Percentiles rank a stretch among this genome's conserved stretches.
These are phyloP conservation scores for Ricordea florida DNA, from an alignment of 92 coral and sea anemone genomes.

Conservation along the genomic window DNA sequence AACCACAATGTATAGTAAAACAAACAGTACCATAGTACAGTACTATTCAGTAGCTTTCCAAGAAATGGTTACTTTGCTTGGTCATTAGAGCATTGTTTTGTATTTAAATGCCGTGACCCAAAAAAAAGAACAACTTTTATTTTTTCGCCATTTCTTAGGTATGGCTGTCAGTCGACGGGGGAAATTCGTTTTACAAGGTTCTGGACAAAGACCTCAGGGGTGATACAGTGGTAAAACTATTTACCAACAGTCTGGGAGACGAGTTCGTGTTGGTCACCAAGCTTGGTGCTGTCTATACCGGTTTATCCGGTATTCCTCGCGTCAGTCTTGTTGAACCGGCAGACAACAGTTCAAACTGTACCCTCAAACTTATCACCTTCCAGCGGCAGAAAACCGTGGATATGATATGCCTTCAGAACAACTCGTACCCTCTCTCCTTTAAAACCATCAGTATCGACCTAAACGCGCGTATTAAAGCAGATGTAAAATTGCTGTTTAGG, in stretches of 20 bases:
- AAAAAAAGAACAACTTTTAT: no score
- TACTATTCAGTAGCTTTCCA: no score
- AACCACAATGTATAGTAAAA: no score
- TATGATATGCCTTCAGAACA: slow-evolving; percentile 18
- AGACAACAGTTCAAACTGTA: background rate
- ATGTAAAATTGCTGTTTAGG: background rate
- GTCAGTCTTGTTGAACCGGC: slow-evolving; percentile 30
- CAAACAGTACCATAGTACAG: no score
- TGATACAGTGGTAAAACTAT: slow-evolving; percentile 68
- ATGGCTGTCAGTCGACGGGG: slow-evolving; percentile 96
- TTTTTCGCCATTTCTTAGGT: slow-evolving; percentile 43
- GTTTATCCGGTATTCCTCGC: slow-evolving; percentile 72
- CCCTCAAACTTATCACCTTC: slow-evolving; percentile 27
- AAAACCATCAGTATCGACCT: background rate
- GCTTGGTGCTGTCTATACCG: slow-evolving; percentile 71
- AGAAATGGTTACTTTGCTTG: no score
- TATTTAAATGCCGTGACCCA: no score
- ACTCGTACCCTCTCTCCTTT: slow-evolving; percentile 21
- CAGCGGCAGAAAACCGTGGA: slow-evolving; percentile 42
- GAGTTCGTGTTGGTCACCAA: slow-evolving; percentile 62
- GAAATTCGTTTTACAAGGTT: slow-evolving; percentile 82
- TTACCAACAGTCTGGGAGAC: slow-evolving; percentile 70
- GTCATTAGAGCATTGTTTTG: no score
- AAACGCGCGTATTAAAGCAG: slow-evolving; percentile 3
- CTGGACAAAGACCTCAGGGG: slow-evolving; percentile 50